Base-by-base conservation (phyloP, 2,797 vertebrate genomes). In the Valencia hispanica region DNA sequence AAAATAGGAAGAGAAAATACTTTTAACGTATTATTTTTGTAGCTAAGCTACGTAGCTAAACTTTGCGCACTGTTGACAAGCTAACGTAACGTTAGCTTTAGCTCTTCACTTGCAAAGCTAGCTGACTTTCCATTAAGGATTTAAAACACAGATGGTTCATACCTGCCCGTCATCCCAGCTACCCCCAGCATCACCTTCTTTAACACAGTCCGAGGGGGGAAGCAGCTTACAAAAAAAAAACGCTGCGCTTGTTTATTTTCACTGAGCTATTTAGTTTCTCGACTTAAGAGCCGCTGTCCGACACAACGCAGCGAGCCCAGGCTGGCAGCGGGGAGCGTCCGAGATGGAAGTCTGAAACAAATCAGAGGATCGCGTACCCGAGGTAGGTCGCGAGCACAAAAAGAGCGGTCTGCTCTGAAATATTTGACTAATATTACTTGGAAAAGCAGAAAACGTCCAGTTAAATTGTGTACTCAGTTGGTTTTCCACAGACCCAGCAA, bases 161-260 rank as follows among this genome's bases (percentile, higher is more conserved):
- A 96, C 95, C 94, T 95, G 93, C 95, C 95, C 91, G 94, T 92
- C 94, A 95, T 95, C 55, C 93, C 95, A 32, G 91, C 86, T 43
- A 95, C 93, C 9, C 90, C 94, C 86, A 95, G 92, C 95, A 96
- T 96, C 92, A 74, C 92, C 88, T 81, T 73, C 73, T 0, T 3
- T 63, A 65, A 57, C 9, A 57, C 69, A 25, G 57, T n/a, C 66
- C 68, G 8, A 63, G 47, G 27, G 27, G 41, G 30, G 17, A 39
- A 17, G 8, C 20, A 0, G 27, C 41, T 30, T 5, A 2, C 47
- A 6, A 51, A 10, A 12, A 2, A 43, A 6, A 51, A 10, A 12
- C 9, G 4, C 15, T 2, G 61, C 3, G 7, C 8, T 8, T 0
- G 0, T 1, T 30, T 53, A 2, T 50, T 74, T 55, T 12, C 0